Evolutionary conservation across 1,140 invertebrate genomes (phyloP), one percentile per base, ranked within the genome.

Genomic region (Dufourea novaeangliae): DNA sequence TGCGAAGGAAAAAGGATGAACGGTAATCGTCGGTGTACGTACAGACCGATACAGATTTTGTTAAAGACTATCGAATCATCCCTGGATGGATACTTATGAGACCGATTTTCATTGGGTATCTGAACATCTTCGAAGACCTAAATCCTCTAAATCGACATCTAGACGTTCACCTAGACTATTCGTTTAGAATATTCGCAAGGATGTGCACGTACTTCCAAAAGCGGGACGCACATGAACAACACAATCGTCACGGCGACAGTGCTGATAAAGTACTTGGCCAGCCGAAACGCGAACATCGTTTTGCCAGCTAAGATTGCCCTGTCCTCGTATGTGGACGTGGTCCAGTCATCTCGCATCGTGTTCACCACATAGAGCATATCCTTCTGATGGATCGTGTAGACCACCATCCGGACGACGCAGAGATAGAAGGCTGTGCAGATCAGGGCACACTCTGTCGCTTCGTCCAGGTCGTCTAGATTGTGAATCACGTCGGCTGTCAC

Each of bases 341-440:
- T 27, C 90, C 89, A 90, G 50, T 91, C 89, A 0, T 57, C 14
- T 56, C 32, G 75, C 83, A 91, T 90, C 0, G 56, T 87, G 20
- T 89, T 78, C 12, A 90, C 61, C 3, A 89, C 72, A 25, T 84
- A 87, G 1, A 66, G 32, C 61, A 90, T 79, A 8, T 89, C 82
- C 54, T 86, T 74, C 25, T 78, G 73, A 32, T 87, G 78, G 5
- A 52, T 17, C 22, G 69, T 54, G 22, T 86, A 88, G 4, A 86
- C 54, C 1, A 78, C 1, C 11, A 89, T 1, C 11, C 88, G 83
- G 17, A 89, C 12, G 0, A 83, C 1, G 20, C 63, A 54, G n/a
- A 91, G 74, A 62, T 59, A 79, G 46, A 85, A 83, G 0, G 79
- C 77, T 4, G 69, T 78, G 11, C 32, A 74, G 8, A 86, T 62